A percentile compares a stretch with the other conserved stretches of the same genome.
These are phyloP conservation scores for Tachina lurida DNA, from an alignment of 2,888 invertebrate species.

Conservation along the genomic window DNA sequence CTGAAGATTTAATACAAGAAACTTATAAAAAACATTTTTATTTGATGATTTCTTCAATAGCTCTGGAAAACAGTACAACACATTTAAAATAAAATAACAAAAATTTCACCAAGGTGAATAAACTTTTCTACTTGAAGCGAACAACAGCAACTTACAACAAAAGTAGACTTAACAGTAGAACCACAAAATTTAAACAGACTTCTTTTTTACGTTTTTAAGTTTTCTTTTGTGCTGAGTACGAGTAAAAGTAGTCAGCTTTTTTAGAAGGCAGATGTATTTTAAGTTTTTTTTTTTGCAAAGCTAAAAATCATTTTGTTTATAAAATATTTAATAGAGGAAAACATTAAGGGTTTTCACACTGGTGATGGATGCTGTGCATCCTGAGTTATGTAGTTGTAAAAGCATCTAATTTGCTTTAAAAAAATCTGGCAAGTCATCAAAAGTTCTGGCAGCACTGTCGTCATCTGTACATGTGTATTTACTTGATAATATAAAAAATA, in stretches of 20 bases:
- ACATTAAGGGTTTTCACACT: background rate
- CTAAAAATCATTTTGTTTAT: background rate
- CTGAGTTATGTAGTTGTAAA: too few species aligned
- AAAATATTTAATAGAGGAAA: conserved; percentile 14
- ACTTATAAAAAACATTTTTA: conserved; percentile 19
- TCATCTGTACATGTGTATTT: too few species aligned
- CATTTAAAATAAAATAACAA: conserved; percentile 7
- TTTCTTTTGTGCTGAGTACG: background rate
- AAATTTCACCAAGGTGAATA: conserved; percentile 35
- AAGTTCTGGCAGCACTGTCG: too few species aligned
- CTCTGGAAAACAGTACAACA: background rate
- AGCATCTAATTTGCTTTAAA: too few species aligned
- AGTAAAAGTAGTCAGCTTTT: background rate
- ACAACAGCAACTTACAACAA: conserved; percentile 13
- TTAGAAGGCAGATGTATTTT: conserved; percentile 48
- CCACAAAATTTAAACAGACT: conserved; percentile 20
- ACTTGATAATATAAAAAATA: too few species aligned
- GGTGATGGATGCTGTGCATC: too few species aligned
- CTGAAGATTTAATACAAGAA: conserved; percentile 26
- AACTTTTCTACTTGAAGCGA: conserved; percentile 28
- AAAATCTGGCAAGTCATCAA: too few species aligned
- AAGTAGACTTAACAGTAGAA: conserved; percentile 41
- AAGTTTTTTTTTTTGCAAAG: conserved; percentile 30
- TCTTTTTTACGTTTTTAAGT: conserved; percentile 8
- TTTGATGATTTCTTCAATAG: conserved; percentile 26